Conservation (phyloP, 2,888 invertebrate species). For the Chirona hameri region DNA sequence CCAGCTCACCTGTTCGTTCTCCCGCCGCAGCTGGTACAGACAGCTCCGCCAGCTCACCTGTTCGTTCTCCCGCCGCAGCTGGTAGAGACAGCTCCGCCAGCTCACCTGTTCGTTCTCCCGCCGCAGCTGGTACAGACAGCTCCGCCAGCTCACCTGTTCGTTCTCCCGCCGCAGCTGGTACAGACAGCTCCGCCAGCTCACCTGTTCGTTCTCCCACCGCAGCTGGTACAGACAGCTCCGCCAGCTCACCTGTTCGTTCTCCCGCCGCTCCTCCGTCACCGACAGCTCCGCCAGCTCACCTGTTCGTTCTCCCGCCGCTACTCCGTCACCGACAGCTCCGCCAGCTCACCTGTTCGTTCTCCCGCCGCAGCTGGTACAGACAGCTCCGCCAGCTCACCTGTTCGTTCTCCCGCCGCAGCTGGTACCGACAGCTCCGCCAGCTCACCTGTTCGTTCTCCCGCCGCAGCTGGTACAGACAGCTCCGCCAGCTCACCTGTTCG, state of each 20-base stretch:
- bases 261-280: constrained; percentile 90
- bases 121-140: constrained; percentile 88
- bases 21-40: constrained; percentile 87
- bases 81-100: constrained; percentile 94
- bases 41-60: too few species aligned
- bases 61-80: constrained; percentile 82
- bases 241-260: constrained; percentile 70
- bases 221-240: constrained; percentile 93
- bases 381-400: too few species aligned
- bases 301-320: constrained; percentile 77
- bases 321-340: constrained; percentile 93
- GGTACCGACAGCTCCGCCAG: constrained; percentile 94
- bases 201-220: constrained; percentile 75
- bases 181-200: too few species aligned
- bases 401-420: constrained; percentile 82
- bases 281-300: too few species aligned
- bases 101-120: constrained; percentile 77
- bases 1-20: constrained; percentile 70
- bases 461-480: constrained; percentile 88
- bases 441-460: constrained; percentile 77
- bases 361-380: constrained; percentile 87
- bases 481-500: too few species aligned
- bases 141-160: too few species aligned
- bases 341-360: constrained; percentile 70
- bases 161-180: constrained; percentile 94